Percentiles rank a stretch among this genome's conserved stretches.
Conservation (phyloP, 1,140 invertebrate species). For the Choristoneura fumiferana region DNA sequence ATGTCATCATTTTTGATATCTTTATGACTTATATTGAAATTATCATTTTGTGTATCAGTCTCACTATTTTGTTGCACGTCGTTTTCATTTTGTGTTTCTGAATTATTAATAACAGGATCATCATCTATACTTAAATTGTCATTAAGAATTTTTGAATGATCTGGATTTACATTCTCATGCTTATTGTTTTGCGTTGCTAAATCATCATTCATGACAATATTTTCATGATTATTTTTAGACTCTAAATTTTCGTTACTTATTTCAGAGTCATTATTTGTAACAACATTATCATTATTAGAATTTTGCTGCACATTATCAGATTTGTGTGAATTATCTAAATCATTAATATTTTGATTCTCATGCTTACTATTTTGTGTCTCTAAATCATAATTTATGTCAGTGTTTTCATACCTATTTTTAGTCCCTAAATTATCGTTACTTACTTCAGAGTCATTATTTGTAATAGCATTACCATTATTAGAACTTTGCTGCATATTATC, state of each 20-base stretch:
- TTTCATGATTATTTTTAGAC: neutral
- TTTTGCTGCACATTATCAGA: too few species aligned
- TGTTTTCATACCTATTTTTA: too few species aligned
- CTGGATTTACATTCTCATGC: too few species aligned
- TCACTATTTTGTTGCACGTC: neutral
- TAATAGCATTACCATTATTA: neutral
- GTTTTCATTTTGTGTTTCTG: too few species aligned
- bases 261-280: constrained; percentile 17
- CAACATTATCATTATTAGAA: neutral
- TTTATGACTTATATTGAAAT: neutral
- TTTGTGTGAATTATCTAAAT: too few species aligned
- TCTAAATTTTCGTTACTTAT: constrained; percentile 1
- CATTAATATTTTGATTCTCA: too few species aligned
- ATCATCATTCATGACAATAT: constrained; percentile 10
- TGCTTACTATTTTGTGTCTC: neutral
- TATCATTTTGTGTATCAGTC: neutral
- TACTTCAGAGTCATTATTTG: constrained; percentile 13
- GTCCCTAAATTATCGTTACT: constrained; percentile 10
- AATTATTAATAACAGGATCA: too few species aligned
- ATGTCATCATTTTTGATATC: too few species aligned
- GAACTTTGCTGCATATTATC: too few species aligned
- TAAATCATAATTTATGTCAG: constrained; percentile 11
- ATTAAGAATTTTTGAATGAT: too few species aligned
- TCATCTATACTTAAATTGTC: too few species aligned
- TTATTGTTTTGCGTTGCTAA: neutral